These are phyloP conservation scores for Amphiprion ocellaris DNA, from an alignment of 2,113 vertebrate genomes.

Conservation along the genomic window DNA sequence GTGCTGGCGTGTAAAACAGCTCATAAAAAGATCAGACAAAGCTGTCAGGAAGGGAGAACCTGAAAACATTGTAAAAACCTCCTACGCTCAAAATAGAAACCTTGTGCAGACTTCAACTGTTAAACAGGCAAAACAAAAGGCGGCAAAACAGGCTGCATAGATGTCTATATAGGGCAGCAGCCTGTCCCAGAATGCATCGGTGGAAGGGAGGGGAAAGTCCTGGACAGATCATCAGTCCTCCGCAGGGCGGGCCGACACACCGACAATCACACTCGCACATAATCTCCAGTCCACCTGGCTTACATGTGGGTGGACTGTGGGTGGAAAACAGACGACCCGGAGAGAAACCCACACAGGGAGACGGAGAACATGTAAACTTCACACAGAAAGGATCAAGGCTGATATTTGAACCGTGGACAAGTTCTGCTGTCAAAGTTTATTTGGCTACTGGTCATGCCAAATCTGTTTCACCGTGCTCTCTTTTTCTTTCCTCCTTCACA, in stretches of 20 bases:
- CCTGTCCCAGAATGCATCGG: slow-evolving; percentile 44
- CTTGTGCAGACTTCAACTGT: slow-evolving; percentile 31
- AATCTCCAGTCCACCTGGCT: slow-evolving; percentile 65
- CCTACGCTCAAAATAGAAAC: slow-evolving; percentile 55
- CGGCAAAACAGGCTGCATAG: slow-evolving; percentile 13
- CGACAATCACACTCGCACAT: slow-evolving; percentile 36
- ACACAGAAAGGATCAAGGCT: slow-evolving; percentile 65
- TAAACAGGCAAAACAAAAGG: slow-evolving; percentile 33
- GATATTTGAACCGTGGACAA: slow-evolving; percentile 53
- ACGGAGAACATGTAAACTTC: slow-evolving; percentile 65
- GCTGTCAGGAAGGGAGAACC: slow-evolving; percentile 25
- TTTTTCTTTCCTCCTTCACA: neutral
- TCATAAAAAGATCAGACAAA: slow-evolving; percentile 69
- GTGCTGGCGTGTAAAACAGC: slow-evolving; percentile 58
- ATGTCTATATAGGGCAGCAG: slow-evolving; percentile 27
- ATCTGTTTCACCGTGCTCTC: slow-evolving; percentile 32
- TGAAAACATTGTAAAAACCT: slow-evolving; percentile 46
- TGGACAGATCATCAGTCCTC: slow-evolving; percentile 65
- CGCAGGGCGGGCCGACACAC: slow-evolving; percentile 14
- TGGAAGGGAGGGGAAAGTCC: slow-evolving; percentile 35
- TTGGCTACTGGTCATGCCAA: slow-evolving; percentile 49
- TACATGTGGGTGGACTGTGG: slow-evolving; percentile 65
- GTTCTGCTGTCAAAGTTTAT: slow-evolving; percentile 57
- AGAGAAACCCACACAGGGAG: slow-evolving; percentile 57
- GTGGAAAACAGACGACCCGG: slow-evolving; percentile 68